Conservation (phyloP, 1,140 invertebrate species). For the Metaphire vulgaris region DNA sequence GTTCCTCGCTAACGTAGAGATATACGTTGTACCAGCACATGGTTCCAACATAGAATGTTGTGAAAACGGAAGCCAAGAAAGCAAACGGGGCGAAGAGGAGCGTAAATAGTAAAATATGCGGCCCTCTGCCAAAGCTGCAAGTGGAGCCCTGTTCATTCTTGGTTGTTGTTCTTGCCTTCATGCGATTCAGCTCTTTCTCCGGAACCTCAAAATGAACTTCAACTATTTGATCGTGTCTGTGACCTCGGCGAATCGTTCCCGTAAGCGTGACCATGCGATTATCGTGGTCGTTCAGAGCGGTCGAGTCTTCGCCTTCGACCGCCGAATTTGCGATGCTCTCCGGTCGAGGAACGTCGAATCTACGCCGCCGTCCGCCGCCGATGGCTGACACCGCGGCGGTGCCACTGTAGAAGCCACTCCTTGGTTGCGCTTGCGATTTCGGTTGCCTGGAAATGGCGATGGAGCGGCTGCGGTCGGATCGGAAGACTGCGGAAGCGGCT, state of each 20-base stretch:
- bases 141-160: conserved; percentile 54
- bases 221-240: conserved; percentile 65
- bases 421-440: not conserved
- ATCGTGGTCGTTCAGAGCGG: no score
- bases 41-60: conserved; percentile 69
- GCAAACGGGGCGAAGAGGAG: conserved; percentile 63
- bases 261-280: conserved; percentile 51
- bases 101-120: conserved; percentile 63
- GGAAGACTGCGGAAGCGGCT: not conserved
- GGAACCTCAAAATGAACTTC: conserved; percentile 63
- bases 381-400: not conserved
- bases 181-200: conserved; percentile 59
- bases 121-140: conserved; percentile 59
- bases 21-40: conserved; percentile 72
- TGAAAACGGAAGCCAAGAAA: conserved; percentile 58
- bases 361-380: not conserved
- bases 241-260: conserved; percentile 66
- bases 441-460: not conserved
- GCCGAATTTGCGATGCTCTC: not conserved
- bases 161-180: conserved; percentile 61
- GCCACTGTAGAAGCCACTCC: no score
- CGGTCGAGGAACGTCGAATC: not conserved
- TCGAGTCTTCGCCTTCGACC: not conserved
- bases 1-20: conserved; percentile 64
- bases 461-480: not conserved